These are phyloP conservation scores for Troglohyphantes excavatus DNA, from an alignment of 2,888 invertebrate species.

Conservation along the genomic window DNA sequence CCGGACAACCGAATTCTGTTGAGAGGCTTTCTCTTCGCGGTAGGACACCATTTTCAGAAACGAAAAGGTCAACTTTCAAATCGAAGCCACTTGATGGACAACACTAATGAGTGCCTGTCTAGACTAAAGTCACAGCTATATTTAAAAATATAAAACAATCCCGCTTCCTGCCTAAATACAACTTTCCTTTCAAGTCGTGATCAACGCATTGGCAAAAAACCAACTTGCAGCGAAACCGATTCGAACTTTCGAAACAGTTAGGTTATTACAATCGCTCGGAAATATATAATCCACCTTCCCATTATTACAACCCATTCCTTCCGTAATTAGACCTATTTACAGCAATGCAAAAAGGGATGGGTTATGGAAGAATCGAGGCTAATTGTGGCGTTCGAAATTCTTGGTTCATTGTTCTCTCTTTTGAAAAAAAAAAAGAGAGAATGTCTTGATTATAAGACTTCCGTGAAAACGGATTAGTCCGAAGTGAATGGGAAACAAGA, in stretches of 20 bases:
- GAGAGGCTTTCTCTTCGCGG: no score
- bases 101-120: no score
- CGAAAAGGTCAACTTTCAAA: no score
- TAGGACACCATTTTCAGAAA: no score
- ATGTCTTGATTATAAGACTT: background rate
- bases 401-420: background rate
- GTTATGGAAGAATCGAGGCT: background rate
- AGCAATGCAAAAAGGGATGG: background rate
- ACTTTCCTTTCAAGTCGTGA: background rate
- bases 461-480: background rate
- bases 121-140: no score
- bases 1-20: no score
- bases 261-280: background rate
- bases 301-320: background rate
- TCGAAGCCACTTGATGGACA: no score
- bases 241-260: background rate
- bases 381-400: background rate
- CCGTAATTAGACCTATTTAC: conserved; percentile 1
- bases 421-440: background rate
- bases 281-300: background rate
- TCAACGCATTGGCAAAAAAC: background rate
- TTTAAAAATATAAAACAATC: background rate
- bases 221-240: background rate
- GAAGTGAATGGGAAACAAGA: background rate
- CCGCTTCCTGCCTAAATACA: background rate